Evolutionary conservation across 2,888 invertebrate genomes (phyloP), one percentile per base, ranked within the genome.

Genomic region (Zygogramma bicolorata): DNA sequence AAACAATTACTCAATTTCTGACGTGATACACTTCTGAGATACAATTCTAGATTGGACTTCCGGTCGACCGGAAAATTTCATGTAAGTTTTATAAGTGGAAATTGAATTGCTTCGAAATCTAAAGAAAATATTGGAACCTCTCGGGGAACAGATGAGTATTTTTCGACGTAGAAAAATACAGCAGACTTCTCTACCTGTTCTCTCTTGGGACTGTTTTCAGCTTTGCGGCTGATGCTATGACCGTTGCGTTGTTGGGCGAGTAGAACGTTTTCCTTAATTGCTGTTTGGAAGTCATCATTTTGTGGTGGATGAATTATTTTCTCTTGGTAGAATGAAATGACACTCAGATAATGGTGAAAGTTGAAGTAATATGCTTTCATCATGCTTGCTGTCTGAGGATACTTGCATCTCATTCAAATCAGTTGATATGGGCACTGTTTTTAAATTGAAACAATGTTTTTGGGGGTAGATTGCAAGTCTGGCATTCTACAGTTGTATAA

Each of bases 121-220:
- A 77, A 80, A 78, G 78, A 79, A 80, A 80, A 79, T 79, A 80
- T 80, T 78, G 77, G 72, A 78, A 75, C 74, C 75, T 75, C 75
- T 65, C 29, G 79, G 77, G 79, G 70, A 71, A 73, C 62, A 69
- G 68, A 66, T 73, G 73, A 75, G 76, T 75, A 77, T 77, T 79
- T 77, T 68, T 70, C 71, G 68, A 73, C 59, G 71, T 31, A 70
- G 70, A 75, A 75, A 74, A 70, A 62, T 10, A 38, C 34, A 15
- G 25, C 20, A 34, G 27, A 62, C 6, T 60, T 34, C 10, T 40
- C 15, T 22, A 25, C 22, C 27, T 27, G 62, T 42, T 38, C 13
- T 25, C 42, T 25, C 15, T 22, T 7, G 27, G 42, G 20, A 25
- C 25, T 42, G 40, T 62, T 62, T 62, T n/a, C 27, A 29, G 46